These are phyloP conservation scores for Nibea coibor DNA, from an alignment of 2,113 vertebrate species.

Conservation along the genomic window DNA sequence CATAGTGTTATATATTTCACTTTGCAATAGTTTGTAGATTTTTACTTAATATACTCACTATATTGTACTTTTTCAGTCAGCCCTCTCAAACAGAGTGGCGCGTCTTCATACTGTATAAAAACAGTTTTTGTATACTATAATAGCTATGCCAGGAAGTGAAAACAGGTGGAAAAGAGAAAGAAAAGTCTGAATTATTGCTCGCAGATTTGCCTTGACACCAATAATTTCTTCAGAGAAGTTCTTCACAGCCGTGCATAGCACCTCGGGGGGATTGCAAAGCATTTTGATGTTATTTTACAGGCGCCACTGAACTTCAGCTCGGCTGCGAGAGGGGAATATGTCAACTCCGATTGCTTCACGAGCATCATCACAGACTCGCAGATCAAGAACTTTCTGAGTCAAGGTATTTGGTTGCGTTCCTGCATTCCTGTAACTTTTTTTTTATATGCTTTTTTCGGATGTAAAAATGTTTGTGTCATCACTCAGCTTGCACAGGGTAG, in stretches of 20 bases:
- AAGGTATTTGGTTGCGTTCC: background rate
- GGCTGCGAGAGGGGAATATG: constrained; percentile 27
- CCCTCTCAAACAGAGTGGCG: background rate
- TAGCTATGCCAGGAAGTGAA: background rate
- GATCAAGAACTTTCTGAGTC: constrained; percentile 4
- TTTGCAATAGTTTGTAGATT: background rate
- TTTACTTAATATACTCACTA: background rate
- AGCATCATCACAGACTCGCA: background rate
- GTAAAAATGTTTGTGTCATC: background rate
- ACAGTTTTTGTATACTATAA: background rate
- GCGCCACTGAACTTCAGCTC: constrained; percentile 41
- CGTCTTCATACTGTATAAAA: background rate
- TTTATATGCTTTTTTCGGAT: background rate
- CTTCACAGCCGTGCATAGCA: constrained; percentile 30
- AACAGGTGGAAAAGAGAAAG: constrained; percentile 1
- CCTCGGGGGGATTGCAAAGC: constrained; percentile 44
- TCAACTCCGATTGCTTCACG: constrained; percentile 35
- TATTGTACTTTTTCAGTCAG: background rate
- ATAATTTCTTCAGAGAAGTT: constrained; percentile 46
- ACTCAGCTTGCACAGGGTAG: background rate
- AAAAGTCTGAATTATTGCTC: constrained; percentile 1
- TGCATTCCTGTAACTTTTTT: background rate
- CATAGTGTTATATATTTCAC: background rate
- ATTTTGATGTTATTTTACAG: constrained; percentile 55
- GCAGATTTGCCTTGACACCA: constrained; percentile 40